A percentile compares a stretch with the other conserved stretches of the same genome.
These are phyloP conservation scores for Lepidurus apus DNA, from an alignment of 1,140 invertebrate species.

Conservation along the genomic window DNA sequence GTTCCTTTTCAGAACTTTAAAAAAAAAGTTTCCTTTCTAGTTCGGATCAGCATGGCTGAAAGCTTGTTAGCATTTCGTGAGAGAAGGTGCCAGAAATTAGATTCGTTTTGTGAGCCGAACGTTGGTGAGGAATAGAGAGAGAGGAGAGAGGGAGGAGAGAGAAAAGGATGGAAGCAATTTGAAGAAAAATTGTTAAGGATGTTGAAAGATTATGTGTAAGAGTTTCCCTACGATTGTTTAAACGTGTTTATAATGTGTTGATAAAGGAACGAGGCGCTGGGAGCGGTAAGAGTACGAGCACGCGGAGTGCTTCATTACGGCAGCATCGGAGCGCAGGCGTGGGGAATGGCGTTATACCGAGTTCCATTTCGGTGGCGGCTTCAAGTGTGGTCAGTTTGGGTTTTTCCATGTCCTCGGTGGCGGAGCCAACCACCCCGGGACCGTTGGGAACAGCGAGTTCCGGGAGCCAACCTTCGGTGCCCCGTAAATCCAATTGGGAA, in stretches of 20 bases:
- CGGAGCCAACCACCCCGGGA: slow-evolving; percentile 29
- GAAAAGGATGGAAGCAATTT: no score
- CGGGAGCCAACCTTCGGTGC: slow-evolving; percentile 42
- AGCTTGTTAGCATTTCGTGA: no score
- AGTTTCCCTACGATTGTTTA: not conserved
- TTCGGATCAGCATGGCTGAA: no score
- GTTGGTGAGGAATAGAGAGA: no score
- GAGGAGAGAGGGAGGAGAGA: no score
- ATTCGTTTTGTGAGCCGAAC: no score
- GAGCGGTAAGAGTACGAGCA: slow-evolving; percentile 48
- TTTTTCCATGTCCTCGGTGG: slow-evolving; percentile 32
- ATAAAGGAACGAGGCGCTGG: slow-evolving; percentile 39
- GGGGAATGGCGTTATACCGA: not conserved
- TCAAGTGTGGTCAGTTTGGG: slow-evolving; percentile 33
- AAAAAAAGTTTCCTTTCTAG: no score
- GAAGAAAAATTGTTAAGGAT: not conserved
- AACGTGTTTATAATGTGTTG: slow-evolving; percentile 16
- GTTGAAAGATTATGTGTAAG: not conserved
- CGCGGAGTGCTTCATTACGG: slow-evolving; percentile 43
- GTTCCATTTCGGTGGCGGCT: slow-evolving; percentile 18
- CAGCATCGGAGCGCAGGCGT: slow-evolving; percentile 41
- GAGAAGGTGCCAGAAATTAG: no score
- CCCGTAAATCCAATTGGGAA: slow-evolving; percentile 77
- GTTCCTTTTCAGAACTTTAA: no score
- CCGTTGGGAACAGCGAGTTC: not conserved